These are phyloP conservation scores for Agrilus mali DNA, from an alignment of 2,888 invertebrate species.

Conservation along the genomic window DNA sequence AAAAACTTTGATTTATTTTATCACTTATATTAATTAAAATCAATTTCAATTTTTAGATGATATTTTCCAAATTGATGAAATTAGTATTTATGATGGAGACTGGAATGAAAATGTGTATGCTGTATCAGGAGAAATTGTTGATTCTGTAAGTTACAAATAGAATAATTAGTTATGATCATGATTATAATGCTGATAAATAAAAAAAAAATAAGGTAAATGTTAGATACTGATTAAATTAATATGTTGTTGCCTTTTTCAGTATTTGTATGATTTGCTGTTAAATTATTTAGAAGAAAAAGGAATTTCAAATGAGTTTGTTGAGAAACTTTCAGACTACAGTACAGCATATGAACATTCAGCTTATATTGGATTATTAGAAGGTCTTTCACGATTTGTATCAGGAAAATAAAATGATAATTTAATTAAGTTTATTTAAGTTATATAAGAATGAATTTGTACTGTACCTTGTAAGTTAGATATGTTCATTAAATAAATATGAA, in stretches of 20 bases:
- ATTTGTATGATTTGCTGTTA: conserved; percentile 87
- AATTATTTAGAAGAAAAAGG: conserved; percentile 94
- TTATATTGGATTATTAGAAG: conserved; percentile 80
- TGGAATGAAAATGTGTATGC: conserved; percentile 79
- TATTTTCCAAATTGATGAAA: conserved; percentile 85
- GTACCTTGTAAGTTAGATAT: too few species aligned
- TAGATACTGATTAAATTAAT: conserved; percentile 1
- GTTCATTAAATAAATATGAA: too few species aligned
- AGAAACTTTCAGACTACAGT: conserved; percentile 75
- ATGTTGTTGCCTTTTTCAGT: conserved; percentile 43
- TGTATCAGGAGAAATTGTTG: conserved; percentile 88
- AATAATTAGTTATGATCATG: too few species aligned
- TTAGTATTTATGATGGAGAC: conserved; percentile 78
- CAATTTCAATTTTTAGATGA: conserved; percentile 49
- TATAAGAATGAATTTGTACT: too few species aligned
- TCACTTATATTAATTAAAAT: too few species aligned
- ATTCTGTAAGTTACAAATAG: conserved; percentile 64
- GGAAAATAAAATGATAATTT: conserved; percentile 34
- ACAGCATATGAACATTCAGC: conserved; percentile 87
- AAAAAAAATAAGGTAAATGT: background rate
- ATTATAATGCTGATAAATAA: too few species aligned
- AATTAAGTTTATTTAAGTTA: conserved; percentile 2
- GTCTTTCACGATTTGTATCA: conserved; percentile 73
- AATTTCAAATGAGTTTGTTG: conserved; percentile 82
- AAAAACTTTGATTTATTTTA: background rate